A percentile compares a stretch with the other conserved stretches of the same genome.
These are phyloP conservation scores for Lucinisca nassula DNA, from an alignment of 2,888 invertebrate genomes.

Conservation along the genomic window DNA sequence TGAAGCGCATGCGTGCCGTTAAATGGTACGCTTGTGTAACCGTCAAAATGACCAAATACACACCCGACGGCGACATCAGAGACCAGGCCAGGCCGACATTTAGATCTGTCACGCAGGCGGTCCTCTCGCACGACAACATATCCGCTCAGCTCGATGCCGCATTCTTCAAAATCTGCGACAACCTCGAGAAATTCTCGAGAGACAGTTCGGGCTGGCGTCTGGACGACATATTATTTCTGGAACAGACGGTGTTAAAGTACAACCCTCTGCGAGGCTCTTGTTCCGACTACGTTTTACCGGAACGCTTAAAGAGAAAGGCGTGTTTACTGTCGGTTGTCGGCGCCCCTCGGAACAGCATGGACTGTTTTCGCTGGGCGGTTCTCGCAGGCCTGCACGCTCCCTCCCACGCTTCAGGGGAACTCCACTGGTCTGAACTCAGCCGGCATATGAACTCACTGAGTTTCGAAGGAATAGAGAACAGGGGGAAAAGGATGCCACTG, in stretches of 20 bases:
- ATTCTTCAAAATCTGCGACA: neutral
- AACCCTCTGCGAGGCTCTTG: neutral
- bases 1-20: neutral
- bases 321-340: neutral
- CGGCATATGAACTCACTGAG: neutral
- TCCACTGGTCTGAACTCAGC: neutral
- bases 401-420: neutral
- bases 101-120: neutral
- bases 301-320: neutral
- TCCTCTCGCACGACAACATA: neutral
- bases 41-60: neutral
- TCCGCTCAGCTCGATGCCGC: neutral
- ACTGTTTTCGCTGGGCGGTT: neutral
- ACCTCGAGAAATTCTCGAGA: neutral
- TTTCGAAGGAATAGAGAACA: neutral
- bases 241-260: neutral
- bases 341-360: neutral
- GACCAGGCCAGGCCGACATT: neutral
- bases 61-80: neutral
- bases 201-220: neutral
- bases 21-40: neutral
- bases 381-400: neutral
- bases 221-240: neutral
- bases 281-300: neutral
- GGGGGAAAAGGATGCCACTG: neutral